These are phyloP conservation scores for Emydocephalus ijimae DNA, from an alignment of 2,113 vertebrate species.

Conservation along the genomic window DNA sequence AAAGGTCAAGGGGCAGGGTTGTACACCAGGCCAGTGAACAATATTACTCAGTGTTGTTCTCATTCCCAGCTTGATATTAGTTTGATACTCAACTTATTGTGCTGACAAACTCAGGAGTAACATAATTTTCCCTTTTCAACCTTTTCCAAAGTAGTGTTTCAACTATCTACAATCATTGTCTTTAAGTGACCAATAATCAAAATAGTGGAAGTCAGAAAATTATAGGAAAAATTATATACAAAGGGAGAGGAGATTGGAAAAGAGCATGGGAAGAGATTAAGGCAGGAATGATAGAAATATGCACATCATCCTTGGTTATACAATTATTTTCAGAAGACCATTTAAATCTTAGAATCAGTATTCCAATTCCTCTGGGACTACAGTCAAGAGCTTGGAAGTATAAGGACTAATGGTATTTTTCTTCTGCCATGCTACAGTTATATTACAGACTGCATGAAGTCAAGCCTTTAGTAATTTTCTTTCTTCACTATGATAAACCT, in stretches of 20 bases:
- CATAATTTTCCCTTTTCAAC: background rate
- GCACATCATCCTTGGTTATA: background rate
- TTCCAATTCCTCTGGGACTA: background rate
- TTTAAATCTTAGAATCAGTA: background rate
- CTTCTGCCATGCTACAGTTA: rapidly evolving
- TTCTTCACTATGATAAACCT: constrained; percentile 49
- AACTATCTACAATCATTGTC: background rate
- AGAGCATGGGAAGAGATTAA: background rate
- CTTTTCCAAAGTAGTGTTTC: background rate
- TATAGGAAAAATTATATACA: background rate
- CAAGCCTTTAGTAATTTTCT: constrained; percentile 39
- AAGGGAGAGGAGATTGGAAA: background rate
- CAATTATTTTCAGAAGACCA: background rate
- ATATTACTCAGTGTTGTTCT: background rate
- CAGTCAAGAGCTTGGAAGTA: background rate
- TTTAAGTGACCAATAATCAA: background rate
- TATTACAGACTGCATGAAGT: constrained; percentile 15
- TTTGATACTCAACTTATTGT: background rate
- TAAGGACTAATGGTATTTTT: constrained; percentile 5
- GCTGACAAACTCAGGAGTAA: background rate
- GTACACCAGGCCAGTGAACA: background rate
- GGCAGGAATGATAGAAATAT: background rate
- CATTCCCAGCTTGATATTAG: background rate
- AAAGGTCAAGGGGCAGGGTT: background rate
- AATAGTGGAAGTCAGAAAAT: background rate